phyloP scores from a whole-genome alignment of 2,888 invertebrate species.

The Slavum lentiscoides region DNA sequence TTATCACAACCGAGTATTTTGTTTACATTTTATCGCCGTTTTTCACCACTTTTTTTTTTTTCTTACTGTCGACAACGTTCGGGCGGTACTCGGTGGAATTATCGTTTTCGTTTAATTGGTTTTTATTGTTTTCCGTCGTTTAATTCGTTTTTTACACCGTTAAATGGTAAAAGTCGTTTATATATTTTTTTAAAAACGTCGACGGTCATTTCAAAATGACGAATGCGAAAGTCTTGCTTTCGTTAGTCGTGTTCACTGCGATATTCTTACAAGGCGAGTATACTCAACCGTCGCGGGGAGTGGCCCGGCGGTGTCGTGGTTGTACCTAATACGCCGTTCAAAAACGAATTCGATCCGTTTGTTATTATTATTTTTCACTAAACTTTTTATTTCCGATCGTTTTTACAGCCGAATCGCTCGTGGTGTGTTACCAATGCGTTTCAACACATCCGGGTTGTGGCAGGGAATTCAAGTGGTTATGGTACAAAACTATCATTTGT shows the following conservation, averaged over 20 bases:
- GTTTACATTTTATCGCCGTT: neutral
- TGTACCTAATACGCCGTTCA: neutral
- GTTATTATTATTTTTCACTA: neutral
- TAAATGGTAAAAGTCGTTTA: neutral
- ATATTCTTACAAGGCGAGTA: constrained; percentile 20
- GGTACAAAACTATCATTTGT: constrained; percentile 78
- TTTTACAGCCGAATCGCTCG: constrained; percentile 41
- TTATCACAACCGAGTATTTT: neutral
- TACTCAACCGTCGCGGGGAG: neutral
- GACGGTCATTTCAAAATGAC: neutral
- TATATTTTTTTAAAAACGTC: neutral
- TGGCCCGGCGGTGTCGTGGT: constrained; percentile 11
- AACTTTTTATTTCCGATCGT: neutral
- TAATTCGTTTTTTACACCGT: neutral
- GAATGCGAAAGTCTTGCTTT: neutral
- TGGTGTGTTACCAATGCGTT: constrained; percentile 89
- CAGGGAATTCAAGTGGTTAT: constrained; percentile 79
- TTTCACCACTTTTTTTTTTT: too few relatives aligned
- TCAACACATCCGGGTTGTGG: constrained; percentile 88
- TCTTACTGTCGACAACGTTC: too few relatives aligned
- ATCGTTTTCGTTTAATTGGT: neutral
- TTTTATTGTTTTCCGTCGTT: neutral
- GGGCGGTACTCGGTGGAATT: neutral
- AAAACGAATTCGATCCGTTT: neutral
- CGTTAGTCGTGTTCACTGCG: constrained; percentile 10